phyloP scores from a whole-genome alignment of 2,888 invertebrate genomes.

The Sinopyrophorus schimmeli region DNA sequence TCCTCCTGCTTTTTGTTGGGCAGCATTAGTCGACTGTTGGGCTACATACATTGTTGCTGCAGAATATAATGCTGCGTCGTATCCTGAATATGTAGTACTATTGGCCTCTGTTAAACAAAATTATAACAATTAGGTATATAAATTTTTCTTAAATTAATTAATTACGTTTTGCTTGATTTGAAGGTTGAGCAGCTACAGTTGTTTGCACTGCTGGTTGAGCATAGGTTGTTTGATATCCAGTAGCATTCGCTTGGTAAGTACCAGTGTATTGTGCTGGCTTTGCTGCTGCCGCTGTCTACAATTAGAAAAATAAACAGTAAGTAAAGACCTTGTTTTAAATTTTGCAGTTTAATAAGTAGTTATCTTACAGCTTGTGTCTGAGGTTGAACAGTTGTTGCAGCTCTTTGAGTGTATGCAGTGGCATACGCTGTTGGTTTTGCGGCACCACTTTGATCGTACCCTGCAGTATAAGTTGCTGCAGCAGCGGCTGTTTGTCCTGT shows the following conservation, averaged over 20 bases:
- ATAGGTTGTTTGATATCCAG: constrained; percentile 58
- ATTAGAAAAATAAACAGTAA: constrained; percentile 15
- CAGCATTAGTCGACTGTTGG: constrained; percentile 67
- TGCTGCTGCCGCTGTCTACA: constrained; percentile 53
- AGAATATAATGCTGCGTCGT: constrained; percentile 94
- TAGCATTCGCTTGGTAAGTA: constrained; percentile 61
- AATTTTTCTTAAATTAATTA: constrained; percentile 1
- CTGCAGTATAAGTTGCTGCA: constrained; percentile 62
- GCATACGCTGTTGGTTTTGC: constrained; percentile 73
- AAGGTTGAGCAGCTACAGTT: constrained; percentile 61
- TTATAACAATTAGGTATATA: constrained; percentile 34
- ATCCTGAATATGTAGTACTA: constrained; percentile 78
- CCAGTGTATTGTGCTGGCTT: constrained; percentile 64
- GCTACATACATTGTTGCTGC: constrained; percentile 95
- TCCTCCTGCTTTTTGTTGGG: constrained; percentile 56
- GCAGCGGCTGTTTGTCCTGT: constrained; percentile 67
- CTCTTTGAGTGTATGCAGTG: constrained; percentile 69
- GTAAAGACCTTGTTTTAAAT: neutral
- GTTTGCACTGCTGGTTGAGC: constrained; percentile 61
- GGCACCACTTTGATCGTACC: constrained; percentile 61
- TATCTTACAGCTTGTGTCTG: constrained; percentile 52
- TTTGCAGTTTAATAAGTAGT: neutral
- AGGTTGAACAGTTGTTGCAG: constrained; percentile 49
- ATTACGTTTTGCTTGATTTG: constrained; percentile 62
- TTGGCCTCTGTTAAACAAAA: constrained; percentile 57